Evolutionary conservation across 1,140 invertebrate genomes (phyloP), one percentile per base, ranked within the genome.

Genomic region (Globodera rostochiensis): DNA sequence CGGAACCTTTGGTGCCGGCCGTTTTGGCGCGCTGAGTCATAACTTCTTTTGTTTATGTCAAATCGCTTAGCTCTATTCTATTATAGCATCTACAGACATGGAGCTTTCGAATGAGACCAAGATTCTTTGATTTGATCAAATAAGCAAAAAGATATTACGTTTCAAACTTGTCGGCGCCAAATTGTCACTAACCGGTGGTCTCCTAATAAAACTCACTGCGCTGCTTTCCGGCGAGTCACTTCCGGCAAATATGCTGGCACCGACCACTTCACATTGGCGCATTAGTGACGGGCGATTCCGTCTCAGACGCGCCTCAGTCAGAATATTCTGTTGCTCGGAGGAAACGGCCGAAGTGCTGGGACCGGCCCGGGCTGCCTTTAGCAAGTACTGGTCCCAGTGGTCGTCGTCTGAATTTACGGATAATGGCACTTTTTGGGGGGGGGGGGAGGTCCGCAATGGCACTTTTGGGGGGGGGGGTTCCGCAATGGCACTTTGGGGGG

Each of bases 271-370:
- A 49, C 83, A 75, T 74, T 88, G 88, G 71, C 88, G 80, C 66
- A 86, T 89, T n/a, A 88, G 80, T 36, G 88, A 88, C 45, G 88
- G 88, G n/a, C 88, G 84, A 79, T 88, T 88, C 21, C 84, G 67
- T 60, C 86, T 60, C 25, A 86, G 73, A n/a, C 74, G 69, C 11
- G 85, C 53, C 36, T 82, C 80, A 9, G 46, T n/a, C 60, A 57
- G 50, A n/a, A 21, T n/a, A 13, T 80, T 79, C 19, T 19, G 19
- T 64, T 83, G 49, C 66, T 53, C 64, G 45, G 46, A 47, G 11
- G 21, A 74, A 49, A 53, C 3, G 25, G 74, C 53, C 47, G 64
- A 75, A 75, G 69, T 77, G 57, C 47, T 77, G 13, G 47, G 81
- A 15, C 74, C 70, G 36, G 71, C 85, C 71, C 71, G 75, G 75